Evolutionary conservation across 2,113 vertebrate species (phyloP), one percentile per base, ranked within the genome.

Genomic region (Mystacornis crossleyi): DNA sequence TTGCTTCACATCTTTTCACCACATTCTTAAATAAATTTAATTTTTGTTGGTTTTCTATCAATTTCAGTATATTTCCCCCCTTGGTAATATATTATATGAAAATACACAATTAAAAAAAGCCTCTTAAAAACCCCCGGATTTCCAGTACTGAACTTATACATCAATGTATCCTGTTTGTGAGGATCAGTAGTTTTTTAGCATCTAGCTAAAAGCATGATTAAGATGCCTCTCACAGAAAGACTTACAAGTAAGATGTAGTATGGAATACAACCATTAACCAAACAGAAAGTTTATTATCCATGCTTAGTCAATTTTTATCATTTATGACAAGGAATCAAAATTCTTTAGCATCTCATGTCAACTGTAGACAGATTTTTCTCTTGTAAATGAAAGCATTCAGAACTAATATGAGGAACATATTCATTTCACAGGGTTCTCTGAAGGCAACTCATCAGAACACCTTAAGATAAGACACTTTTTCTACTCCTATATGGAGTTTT

Each of bases 91-190:
- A 36, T n/a, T 80, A 61, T 24, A 42, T 55, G 28, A 65, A 74
- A 75, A 36, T 17, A 19, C 2, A 29, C 1, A 20, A 10, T 20
- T 38, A 3, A 26, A 60, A 34, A 3, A 23, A 3, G n/a, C 6
- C 0, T 1, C 5, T 8, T 4, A 24, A 38, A n/a, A 8, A 48
- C 28, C 12, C 31, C 16, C 14, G 6, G n/a, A 31, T 65, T 64
- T 82, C 10, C 33, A 78, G 2, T 45, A 73, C 4, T 50, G 40
- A 81, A 54, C 6, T 14, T n/a, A n/a, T n/a, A 38, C 3, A 21
- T 62, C 21, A 36, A 3, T 36, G 19, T 54, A 15, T 82, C 23
- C 18, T 26, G 2, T 45, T 36, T 16, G 4, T 50, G 19, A 65
- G 4, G 7, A 29, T 60, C 33, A 64, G n/a, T 6, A 70, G 17